Conservation (phyloP, 2,113 vertebrate genomes). For the Semicossyphus pulcher region DNA sequence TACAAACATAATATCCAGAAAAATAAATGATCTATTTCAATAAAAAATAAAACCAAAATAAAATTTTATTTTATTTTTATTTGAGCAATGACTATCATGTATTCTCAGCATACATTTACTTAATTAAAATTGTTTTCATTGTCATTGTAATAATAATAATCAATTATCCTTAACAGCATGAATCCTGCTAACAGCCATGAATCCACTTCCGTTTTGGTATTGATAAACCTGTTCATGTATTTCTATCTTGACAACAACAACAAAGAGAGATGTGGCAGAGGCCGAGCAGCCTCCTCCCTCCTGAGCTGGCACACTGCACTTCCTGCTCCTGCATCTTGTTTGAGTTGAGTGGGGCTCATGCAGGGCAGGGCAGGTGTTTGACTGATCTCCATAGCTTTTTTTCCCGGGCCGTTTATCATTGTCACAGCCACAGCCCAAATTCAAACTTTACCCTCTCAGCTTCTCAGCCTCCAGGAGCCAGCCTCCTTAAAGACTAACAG, state of each 20-base stretch:
- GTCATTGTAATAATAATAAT: no score
- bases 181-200: constrained; percentile 2
- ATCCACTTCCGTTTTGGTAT: neutral
- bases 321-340: constrained; percentile 74
- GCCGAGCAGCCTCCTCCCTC: constrained; percentile 10
- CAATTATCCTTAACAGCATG: neutral
- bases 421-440: constrained; percentile 60
- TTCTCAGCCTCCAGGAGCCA: constrained; percentile 40
- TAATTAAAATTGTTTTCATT: no score
- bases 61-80: no score
- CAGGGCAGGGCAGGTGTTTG: constrained; percentile 77
- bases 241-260: no score
- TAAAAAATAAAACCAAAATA: no score
- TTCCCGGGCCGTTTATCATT: constrained; percentile 76
- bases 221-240: constrained; percentile 9
- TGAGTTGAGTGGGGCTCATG: constrained; percentile 66
- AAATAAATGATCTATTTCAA: no score
- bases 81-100: no score
- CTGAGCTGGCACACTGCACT: constrained; percentile 39
- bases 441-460: constrained; percentile 17
- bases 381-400: constrained; percentile 68
- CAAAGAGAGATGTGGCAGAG: constrained; percentile 14
- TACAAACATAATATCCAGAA: no score
- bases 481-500: constrained; percentile 73
- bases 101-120: no score